Base-by-base conservation (phyloP, 2,888 invertebrate species). In the Nycteola revayana region DNA sequence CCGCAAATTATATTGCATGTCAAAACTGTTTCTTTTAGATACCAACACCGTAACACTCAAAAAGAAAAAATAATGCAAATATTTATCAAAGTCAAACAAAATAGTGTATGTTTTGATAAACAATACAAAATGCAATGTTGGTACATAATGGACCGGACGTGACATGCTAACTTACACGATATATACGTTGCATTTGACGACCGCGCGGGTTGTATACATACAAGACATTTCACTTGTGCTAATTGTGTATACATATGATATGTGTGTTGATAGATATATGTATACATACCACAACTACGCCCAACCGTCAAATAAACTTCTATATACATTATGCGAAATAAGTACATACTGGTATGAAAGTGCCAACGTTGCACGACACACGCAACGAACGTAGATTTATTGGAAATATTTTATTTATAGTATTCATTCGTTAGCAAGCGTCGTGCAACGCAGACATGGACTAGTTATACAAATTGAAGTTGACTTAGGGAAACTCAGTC, bases 81-180 rank as follows among this genome's bases (percentile, higher is more conserved):
- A 14, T 14, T 2, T 14, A 5, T 22, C 2, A 9, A 22, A 22
- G 22, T 22, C 3, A 14, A 14, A 14, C 3, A 14, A 5, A 14
- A 14, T 14, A 34, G 28, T n/a, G n/a, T 7, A 35, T 53, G 49
- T 55, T 38, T 42, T 25, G 42, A 51, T 49, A 46, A 38, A 49
- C 41, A 42, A 47, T 58, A 55, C 35, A 55, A 55, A 27, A 31
- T 32, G 57, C 10, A 42, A 36, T 58, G 42, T 55, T 58, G 56
- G 55, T 57, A 49, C 55, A 60, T 60, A 48, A 58, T 76, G 75
- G 79, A 78, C 70, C 73, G 75, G 74, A 78, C 72, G 52, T 65
- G 67, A 74, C 66, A 58, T 54, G 64, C 69, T 77, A 67, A 62
- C 71, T 72, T 69, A 75, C 60, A 55, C 43, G 60, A 43, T 60